Conservation (phyloP, 2,888 invertebrate species). For the Andricus quercusramuli region DNA sequence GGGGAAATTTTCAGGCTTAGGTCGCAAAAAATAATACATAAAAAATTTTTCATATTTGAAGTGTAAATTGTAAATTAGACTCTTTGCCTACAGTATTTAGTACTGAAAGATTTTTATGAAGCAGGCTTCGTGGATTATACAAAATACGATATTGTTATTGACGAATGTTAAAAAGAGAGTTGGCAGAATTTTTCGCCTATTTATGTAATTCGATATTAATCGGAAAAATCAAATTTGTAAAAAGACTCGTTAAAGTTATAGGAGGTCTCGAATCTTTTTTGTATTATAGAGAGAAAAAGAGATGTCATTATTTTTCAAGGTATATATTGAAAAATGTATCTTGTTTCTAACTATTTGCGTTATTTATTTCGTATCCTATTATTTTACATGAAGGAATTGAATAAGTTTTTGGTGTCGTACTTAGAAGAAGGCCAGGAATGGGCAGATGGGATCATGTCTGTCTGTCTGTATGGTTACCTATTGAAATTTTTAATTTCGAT, state of each 20-base stretch:
- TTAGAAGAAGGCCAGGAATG: too few species aligned
- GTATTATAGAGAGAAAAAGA: neutral
- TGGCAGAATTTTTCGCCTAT: too few species aligned
- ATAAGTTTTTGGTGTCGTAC: too few species aligned
- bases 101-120: neutral
- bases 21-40: neutral
- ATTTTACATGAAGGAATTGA: too few species aligned
- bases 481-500: too few species aligned
- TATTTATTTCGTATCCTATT: neutral
- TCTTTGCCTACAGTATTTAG: slow-evolving; percentile 3
- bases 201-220: too few species aligned
- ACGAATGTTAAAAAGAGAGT: too few species aligned
- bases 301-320: neutral
- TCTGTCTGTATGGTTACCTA: too few species aligned
- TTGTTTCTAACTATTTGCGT: neutral
- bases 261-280: neutral
- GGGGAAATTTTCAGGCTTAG: neutral
- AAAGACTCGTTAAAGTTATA: neutral
- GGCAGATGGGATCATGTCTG: too few species aligned
- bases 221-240: neutral
- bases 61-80: neutral
- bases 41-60: neutral
- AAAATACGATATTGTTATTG: neutral
- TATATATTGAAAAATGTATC: neutral
- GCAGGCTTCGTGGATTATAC: neutral